These are phyloP conservation scores for Polydrusus tereticollis DNA, from an alignment of 2,888 invertebrate species.

Conservation along the genomic window DNA sequence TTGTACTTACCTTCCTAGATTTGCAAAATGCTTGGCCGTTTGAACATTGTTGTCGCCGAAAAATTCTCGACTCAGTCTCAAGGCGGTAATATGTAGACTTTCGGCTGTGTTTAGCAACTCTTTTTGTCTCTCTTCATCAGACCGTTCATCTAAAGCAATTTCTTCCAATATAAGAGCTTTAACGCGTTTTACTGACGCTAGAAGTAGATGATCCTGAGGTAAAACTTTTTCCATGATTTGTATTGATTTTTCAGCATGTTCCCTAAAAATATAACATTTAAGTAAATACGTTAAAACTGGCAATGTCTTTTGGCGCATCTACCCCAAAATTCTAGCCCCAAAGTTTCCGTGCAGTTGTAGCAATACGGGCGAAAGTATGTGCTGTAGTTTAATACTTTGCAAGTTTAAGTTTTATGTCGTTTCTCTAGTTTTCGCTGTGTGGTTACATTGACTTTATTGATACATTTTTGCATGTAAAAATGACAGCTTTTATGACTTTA, in stretches of 20 bases:
- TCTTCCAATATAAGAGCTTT: conserved; percentile 94
- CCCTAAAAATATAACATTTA: conserved; percentile 66
- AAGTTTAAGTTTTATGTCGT: too few species aligned
- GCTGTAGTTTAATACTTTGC: too few species aligned
- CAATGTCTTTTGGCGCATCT: neutral
- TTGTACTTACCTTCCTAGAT: conserved; percentile 79
- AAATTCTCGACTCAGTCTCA: conserved; percentile 82
- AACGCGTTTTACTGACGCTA: conserved; percentile 91
- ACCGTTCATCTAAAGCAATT: conserved; percentile 86
- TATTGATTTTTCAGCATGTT: conserved; percentile 87
- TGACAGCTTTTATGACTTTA: too few species aligned
- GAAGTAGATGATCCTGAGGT: conserved; percentile 84
- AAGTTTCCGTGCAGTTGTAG: too few species aligned
- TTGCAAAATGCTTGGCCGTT: conserved; percentile 96
- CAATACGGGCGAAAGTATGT: too few species aligned
- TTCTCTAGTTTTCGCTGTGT: too few species aligned
- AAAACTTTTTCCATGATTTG: conserved; percentile 84
- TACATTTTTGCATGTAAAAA: too few species aligned
- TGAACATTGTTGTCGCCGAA: conserved; percentile 96
- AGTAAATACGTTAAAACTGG: neutral
- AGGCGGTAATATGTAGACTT: conserved; percentile 84
- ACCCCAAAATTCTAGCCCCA: too few species aligned
- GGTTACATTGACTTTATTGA: too few species aligned
- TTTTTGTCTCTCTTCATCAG: conserved; percentile 54
- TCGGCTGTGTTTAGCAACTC: conserved; percentile 84